Evolutionary conservation across 2,888 invertebrate genomes (phyloP), one percentile per base, ranked within the genome.

Genomic region (Syrphus vitripennis): DNA sequence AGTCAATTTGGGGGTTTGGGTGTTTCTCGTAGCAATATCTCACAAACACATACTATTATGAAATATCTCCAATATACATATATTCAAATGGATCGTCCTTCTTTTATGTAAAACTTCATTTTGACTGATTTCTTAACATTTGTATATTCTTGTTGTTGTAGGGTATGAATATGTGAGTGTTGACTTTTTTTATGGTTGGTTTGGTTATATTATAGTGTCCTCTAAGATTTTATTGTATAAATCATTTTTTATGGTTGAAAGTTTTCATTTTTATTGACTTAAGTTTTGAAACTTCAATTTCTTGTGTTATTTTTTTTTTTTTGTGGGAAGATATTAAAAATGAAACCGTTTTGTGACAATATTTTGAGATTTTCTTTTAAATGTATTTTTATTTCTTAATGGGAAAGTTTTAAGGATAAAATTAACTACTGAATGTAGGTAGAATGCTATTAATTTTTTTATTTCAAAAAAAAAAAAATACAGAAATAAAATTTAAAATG

Each of bases 231-330:
- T 57, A 50, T 40, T 50, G n/a, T n/a, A 84, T 84, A 77, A 81
- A 77, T 84, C 76, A 81, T 81, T 76, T 63, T 81, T 81, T 81
- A 61, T 76, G 59, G 53, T 61, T 2, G 12, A 72, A 81, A 81
- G 29, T 81, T 84, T 81, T 12, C 24, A 19, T 42, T 83, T 80
- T 45, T 24, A 37, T 45, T 29, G 55, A 71, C 40, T 70, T 65
- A 34, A 70, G 57, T 81, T 82, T 48, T n/a, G 37, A 31, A 70
- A 67, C 55, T 67, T 31, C 31, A 53, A 53, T 57, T n/a, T 16
- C 37, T 48, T n/a, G 24, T 26, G n/a, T 19, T 16, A n/a, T 26
- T 57, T 14, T 24, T 50, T 55, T 14, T 55, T 29, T 29, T 19
- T 2, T 55, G 4, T 10, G 0, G n/a, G n/a, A 16, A 5, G 29